Evolutionary conservation across 2,888 invertebrate genomes (phyloP), one percentile per base, ranked within the genome.

Genomic region (Endomychus coccineus): DNA sequence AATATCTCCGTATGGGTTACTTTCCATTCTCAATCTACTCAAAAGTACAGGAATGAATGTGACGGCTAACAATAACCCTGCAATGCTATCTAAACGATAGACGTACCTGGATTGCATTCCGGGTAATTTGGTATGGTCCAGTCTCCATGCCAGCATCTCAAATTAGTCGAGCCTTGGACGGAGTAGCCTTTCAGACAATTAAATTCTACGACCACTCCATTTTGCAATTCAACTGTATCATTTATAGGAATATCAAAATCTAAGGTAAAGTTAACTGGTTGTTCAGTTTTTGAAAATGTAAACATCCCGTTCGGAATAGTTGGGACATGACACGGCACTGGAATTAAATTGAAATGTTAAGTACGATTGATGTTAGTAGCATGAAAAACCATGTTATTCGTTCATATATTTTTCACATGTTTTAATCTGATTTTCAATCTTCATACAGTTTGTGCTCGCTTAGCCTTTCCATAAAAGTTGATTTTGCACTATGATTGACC

Each of bases 111-210:
- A 4, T 78, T 75, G 59, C 88, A 88, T 55, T 83, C 82, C 0
- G 87, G 86, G 62, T 80, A 74, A 31, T 75, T 75, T 6, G 78
- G 76, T 0, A 80, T 80, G 0, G 83, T 80, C 87, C 87, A 88
- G 51, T 85, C 82, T 2, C 88, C 88, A 44, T 82, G 78, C 73
- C 81, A 82, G 55, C 88, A 88, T 16, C 80, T 73, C 17, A 88
- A 65, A 49, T 80, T 80, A 2, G 77, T 77, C 0, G 82, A 75
- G 1, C 87, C 88, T 62, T 75, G 75, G 2, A 76, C 72, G 40
- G 73, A 73, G 54, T 75, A 85, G 50, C 87, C 87, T 44, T 77
- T 76, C 55, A 77, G 72, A 59, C 89, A 90, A 24, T 79, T 77
- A 55, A 88, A 80, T 34, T 82, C 79, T 1, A 86, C 77, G 3